phyloP scores from a whole-genome alignment of 2,888 invertebrate genomes.

The Griposia aprilina region DNA sequence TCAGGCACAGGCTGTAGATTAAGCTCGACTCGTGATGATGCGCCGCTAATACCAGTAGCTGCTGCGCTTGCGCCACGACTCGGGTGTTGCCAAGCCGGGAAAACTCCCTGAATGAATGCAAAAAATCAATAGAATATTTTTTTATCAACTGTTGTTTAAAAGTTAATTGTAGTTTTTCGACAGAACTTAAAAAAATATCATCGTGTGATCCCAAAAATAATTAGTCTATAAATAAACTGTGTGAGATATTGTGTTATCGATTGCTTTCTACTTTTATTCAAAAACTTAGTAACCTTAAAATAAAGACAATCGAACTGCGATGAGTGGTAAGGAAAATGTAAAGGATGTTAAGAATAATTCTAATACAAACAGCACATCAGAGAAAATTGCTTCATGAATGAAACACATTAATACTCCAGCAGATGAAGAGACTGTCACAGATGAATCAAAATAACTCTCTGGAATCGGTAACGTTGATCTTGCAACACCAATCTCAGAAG shows the following conservation, averaged over 20 bases:
- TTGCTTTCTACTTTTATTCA: background rate
- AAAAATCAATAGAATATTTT: background rate
- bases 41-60: constrained; percentile 73
- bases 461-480: constrained; percentile 15
- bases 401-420: background rate
- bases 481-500: constrained; percentile 64
- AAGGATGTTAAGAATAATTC: background rate
- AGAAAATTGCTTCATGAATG: background rate
- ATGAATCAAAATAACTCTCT: background rate
- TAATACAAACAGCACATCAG: background rate
- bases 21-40: constrained; percentile 61
- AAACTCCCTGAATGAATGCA: constrained; percentile 64
- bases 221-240: background rate
- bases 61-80: constrained; percentile 57
- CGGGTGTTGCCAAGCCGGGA: constrained; percentile 35
- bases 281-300: background rate
- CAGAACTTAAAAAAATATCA: background rate
- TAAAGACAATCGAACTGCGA: background rate
- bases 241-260: background rate
- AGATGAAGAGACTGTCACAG: background rate
- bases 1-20: constrained; percentile 59
- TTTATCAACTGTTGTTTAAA: background rate
- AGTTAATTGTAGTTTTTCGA: background rate
- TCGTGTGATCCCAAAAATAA: background rate
- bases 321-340: background rate